Evolutionary conservation across 2,113 vertebrate species (phyloP).

Genomic region (Hoplias malabaricus): DNA sequence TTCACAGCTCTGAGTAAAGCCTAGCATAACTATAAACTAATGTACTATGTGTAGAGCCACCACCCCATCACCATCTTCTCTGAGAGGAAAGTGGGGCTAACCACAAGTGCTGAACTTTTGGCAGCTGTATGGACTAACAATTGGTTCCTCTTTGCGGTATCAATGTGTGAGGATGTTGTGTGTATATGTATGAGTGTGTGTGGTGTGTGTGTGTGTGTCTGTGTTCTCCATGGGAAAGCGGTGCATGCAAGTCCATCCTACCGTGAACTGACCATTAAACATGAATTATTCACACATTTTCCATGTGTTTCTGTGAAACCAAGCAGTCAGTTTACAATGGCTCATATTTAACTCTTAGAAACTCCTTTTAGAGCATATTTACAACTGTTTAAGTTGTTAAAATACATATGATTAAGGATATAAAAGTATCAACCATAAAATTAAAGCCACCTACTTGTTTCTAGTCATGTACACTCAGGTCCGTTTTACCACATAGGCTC

Average conservation of each 20-base stretch:
- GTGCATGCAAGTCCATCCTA: constrained; percentile 45
- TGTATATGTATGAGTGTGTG: background rate
- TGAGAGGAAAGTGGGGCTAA: background rate
- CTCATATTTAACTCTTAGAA: constrained; percentile 26
- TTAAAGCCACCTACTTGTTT: too few species aligned
- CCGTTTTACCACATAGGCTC: too few species aligned
- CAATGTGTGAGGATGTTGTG: background rate
- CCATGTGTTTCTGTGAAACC: constrained; percentile 44
- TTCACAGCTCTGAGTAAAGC: background rate
- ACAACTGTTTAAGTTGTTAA: too few species aligned
- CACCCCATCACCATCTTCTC: background rate
- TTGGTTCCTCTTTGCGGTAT: background rate
- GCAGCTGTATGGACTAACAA: too few species aligned
- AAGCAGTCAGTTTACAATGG: background rate
- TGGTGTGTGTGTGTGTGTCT: background rate
- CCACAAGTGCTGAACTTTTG: background rate
- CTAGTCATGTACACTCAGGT: too few species aligned
- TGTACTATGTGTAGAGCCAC: background rate
- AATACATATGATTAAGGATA: too few species aligned
- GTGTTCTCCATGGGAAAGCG: background rate
- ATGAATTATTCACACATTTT: constrained; percentile 70
- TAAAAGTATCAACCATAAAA: too few species aligned
- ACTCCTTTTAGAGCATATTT: too few species aligned
- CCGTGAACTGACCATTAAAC: constrained; percentile 56
- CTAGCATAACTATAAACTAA: background rate